phyloP scores from a whole-genome alignment of 2,888 invertebrate species.

The Polyommatus iphigenia region DNA sequence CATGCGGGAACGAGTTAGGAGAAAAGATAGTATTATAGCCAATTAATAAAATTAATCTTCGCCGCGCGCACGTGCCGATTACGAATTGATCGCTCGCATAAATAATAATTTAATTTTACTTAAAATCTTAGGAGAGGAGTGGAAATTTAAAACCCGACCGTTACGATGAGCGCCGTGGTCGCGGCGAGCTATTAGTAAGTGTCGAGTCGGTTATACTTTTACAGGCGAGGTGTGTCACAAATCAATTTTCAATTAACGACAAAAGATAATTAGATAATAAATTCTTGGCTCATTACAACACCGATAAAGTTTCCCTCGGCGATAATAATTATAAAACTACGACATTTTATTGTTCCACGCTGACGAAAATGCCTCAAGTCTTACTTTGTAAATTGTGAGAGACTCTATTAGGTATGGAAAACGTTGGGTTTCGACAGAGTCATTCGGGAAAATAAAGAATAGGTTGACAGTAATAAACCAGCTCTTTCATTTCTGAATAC shows the following conservation, averaged over 20 bases:
- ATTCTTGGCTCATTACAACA: constrained; percentile 24
- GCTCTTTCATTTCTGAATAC: neutral
- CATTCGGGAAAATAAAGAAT: neutral
- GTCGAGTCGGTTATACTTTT: constrained; percentile 37
- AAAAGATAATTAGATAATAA: constrained; percentile 22
- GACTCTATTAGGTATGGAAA: neutral
- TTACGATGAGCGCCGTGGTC: neutral
- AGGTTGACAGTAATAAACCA: neutral
- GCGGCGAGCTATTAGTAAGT: constrained; percentile 7
- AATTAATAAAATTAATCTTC: neutral
- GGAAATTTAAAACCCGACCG: constrained; percentile 1
- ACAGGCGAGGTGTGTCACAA: constrained; percentile 43
- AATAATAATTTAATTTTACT: constrained; percentile 8
- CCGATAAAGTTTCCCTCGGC: constrained; percentile 21
- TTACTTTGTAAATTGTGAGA: neutral
- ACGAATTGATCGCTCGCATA: constrained; percentile 10
- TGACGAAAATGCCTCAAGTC: neutral
- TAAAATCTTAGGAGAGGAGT: neutral
- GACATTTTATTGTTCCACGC: constrained; percentile 9
- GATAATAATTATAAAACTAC: constrained; percentile 27
- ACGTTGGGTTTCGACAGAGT: neutral
- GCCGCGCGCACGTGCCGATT: constrained; percentile 13
- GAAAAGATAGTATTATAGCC: neutral
- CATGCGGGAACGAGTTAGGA: neutral
- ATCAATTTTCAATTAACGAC: constrained; percentile 50